A percentile compares a stretch with the other conserved stretches of the same genome.
Evolutionary conservation across 2,113 vertebrate genomes (phyloP).

Genomic region (Ailuropoda melanoleuca): DNA sequence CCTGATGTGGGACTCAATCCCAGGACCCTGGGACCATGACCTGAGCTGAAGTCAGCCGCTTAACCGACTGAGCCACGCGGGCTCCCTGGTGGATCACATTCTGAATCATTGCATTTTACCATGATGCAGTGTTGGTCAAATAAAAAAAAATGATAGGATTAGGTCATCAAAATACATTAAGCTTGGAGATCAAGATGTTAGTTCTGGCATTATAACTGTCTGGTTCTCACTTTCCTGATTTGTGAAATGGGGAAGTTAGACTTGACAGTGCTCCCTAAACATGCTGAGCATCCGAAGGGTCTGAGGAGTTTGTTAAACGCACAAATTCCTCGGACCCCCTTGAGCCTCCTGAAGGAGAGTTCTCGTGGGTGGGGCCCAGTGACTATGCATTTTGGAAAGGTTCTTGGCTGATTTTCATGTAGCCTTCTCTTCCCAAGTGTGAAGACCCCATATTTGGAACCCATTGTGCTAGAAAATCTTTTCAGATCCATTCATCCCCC

Average conservation of each 20-base stretch:
- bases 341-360: not conserved
- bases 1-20: not conserved
- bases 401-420: not conserved
- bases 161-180: slow-evolving; percentile 31
- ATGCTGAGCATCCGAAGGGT: not conserved
- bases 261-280: not conserved
- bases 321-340: not conserved
- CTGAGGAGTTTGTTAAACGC: not conserved
- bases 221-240: not conserved
- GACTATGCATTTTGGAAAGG: not conserved
- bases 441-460: not conserved
- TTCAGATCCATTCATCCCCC: not conserved
- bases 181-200: not conserved
- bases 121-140: not conserved
- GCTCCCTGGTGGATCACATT: not conserved
- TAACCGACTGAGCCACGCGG: not conserved
- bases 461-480: not conserved
- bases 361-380: not conserved
- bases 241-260: not conserved
- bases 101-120: not conserved
- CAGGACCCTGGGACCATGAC: not conserved
- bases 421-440: not conserved
- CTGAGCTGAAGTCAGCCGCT: not conserved
- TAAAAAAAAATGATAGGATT: not conserved
- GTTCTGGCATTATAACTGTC: not conserved